Conservation (phyloP, 2,113 vertebrate species). For the Cephalopholis sonnerati region DNA sequence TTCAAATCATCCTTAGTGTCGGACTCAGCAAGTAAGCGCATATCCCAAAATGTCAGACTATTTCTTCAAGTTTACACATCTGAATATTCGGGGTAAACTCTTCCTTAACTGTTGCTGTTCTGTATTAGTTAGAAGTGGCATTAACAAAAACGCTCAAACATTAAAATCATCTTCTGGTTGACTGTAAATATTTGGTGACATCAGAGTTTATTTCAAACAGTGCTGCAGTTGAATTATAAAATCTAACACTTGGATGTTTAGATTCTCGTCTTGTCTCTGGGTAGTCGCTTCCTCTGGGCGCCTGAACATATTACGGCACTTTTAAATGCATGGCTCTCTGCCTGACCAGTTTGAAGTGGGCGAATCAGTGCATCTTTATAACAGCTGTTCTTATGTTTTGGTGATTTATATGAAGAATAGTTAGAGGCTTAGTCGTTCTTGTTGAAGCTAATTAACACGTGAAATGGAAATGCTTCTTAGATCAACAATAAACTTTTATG, state of each 20-base stretch:
- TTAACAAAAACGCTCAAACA: constrained; percentile 7
- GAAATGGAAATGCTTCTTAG: constrained; percentile 40
- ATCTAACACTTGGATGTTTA: not conserved
- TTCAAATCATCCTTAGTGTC: no score
- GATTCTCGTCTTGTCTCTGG: not conserved
- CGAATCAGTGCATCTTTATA: not conserved
- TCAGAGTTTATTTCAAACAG: not conserved
- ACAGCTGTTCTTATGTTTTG: constrained; percentile 18
- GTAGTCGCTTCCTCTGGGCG: not conserved
- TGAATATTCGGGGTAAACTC: not conserved
- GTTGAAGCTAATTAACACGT: constrained; percentile 3
- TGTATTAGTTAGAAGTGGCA: constrained; percentile 2
- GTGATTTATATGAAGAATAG: constrained; percentile 16
- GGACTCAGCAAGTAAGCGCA: not conserved
- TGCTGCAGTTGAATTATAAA: not conserved
- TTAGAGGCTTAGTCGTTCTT: constrained; percentile 2
- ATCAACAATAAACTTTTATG: constrained; percentile 61
- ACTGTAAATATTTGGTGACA: not conserved
- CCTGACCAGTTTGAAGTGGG: constrained; percentile 9
- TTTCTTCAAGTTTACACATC: constrained; percentile 3
- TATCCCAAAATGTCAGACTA: not conserved
- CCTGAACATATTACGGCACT: not conserved
- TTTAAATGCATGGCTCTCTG: constrained; percentile 27
- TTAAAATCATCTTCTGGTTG: not conserved
- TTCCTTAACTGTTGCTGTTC: not conserved